Evolutionary conservation across 2,797 vertebrate genomes (phyloP).

Genomic region (Thalassophryne amazonica): DNA sequence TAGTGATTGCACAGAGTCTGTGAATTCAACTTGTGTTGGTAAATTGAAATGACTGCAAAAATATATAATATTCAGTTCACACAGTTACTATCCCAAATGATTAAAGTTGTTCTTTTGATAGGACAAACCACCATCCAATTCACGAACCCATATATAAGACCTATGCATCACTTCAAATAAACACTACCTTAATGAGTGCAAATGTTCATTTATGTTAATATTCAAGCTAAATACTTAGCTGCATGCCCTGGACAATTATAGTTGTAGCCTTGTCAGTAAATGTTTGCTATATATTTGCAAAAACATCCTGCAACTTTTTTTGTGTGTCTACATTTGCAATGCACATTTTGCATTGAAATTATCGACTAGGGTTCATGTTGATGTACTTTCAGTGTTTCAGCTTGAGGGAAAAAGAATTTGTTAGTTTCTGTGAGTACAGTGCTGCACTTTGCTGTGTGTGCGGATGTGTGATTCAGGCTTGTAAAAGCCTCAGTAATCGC

Average conservation of each 20-base stretch:
- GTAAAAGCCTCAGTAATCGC: slow-evolving; percentile 57
- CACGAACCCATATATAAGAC: too few relatives aligned
- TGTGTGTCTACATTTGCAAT: slow-evolving; percentile 11
- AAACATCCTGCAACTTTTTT: slow-evolving; percentile 11
- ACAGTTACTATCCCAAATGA: too few relatives aligned
- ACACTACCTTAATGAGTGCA: background rate
- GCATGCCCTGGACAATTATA: slow-evolving; percentile 3
- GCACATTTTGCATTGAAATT: background rate
- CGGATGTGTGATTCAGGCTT: slow-evolving; percentile 38
- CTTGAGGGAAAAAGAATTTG: slow-evolving; percentile 10
- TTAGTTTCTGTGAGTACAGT: slow-evolving; percentile 32
- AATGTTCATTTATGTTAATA: slow-evolving; percentile 17
- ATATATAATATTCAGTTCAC: too few relatives aligned
- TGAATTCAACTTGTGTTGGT: too few relatives aligned
- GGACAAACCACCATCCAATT: too few relatives aligned
- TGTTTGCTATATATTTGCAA: slow-evolving; percentile 28
- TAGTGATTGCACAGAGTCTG: too few relatives aligned
- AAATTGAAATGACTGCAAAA: too few relatives aligned
- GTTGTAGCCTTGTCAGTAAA: slow-evolving; percentile 16
- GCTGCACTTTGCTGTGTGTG: slow-evolving; percentile 11
- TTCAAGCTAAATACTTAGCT: slow-evolving; percentile 26
- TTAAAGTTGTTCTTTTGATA: too few relatives aligned
- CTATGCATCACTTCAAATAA: background rate
- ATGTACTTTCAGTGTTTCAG: slow-evolving; percentile 11
- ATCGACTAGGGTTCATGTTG: slow-evolving; percentile 3